phyloP scores from a whole-genome alignment of 2,113 vertebrate genomes.

The Calidris pugnax region DNA sequence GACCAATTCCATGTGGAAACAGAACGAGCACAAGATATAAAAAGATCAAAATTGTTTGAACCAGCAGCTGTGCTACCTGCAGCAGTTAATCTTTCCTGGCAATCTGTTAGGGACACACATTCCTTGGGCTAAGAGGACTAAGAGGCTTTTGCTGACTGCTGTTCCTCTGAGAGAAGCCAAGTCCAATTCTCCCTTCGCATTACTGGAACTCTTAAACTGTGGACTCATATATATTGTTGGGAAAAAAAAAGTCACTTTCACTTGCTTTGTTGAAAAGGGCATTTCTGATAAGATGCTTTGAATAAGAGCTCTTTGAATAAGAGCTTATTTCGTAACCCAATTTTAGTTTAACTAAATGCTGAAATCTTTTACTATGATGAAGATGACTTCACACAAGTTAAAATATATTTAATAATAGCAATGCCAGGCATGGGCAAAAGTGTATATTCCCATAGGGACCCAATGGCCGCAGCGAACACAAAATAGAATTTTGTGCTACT shows the following conservation, averaged over 20 bases:
- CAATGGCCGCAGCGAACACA: background rate
- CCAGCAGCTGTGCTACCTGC: constrained; percentile 72
- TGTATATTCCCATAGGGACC: background rate
- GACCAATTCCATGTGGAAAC: constrained; percentile 63
- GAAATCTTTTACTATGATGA: background rate
- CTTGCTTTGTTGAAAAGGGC: background rate
- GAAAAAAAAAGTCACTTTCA: background rate
- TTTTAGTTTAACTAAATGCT: background rate
- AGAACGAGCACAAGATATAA: constrained; percentile 69
- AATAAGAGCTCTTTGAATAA: background rate
- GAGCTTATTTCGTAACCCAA: background rate
- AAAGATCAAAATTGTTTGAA: constrained; percentile 76
- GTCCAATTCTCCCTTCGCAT: constrained; percentile 13
- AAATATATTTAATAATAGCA: background rate
- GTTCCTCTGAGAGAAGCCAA: constrained; percentile 67
- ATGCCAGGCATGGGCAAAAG: background rate
- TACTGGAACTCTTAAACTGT: constrained; percentile 24
- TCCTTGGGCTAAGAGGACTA: constrained; percentile 68
- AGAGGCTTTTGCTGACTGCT: constrained; percentile 74
- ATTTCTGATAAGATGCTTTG: background rate
- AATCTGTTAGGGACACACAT: constrained; percentile 71
- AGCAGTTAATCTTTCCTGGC: constrained; percentile 78
- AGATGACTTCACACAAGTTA: background rate
- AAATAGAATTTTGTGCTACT: background rate
- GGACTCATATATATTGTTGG: background rate